These are phyloP conservation scores for Cheilosia grossa DNA, from an alignment of 2,888 invertebrate species.

Conservation along the genomic window DNA sequence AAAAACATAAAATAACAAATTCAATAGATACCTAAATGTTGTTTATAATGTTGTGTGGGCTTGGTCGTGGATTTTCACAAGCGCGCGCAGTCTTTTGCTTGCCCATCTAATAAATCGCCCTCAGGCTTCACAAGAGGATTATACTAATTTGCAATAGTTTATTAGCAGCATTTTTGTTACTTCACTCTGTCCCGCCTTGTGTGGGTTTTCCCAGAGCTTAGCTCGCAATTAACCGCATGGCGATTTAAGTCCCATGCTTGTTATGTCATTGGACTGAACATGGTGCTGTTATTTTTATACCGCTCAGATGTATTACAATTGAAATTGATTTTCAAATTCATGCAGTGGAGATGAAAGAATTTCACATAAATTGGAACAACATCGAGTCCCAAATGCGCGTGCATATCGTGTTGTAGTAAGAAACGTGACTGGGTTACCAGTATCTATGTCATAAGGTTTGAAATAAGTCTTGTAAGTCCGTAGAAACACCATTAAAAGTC, in stretches of 20 bases:
- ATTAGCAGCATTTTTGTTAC: background rate
- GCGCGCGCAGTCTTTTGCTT: background rate
- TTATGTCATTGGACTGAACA: background rate
- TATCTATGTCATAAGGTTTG: too few species aligned
- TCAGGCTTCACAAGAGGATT: background rate
- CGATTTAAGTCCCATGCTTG: background rate
- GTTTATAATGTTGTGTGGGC: too few species aligned
- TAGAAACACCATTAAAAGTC: too few species aligned
- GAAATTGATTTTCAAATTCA: background rate
- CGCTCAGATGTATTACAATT: background rate
- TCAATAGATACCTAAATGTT: too few species aligned
- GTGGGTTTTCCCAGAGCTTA: background rate
- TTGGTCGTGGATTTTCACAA: too few species aligned
- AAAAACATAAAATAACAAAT: too few species aligned
- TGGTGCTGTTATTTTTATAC: background rate
- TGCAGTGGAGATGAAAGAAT: too few species aligned
- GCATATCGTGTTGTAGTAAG: too few species aligned
- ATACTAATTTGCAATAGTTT: slow-evolving; percentile 6
- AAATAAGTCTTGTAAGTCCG: too few species aligned
- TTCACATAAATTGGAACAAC: too few species aligned
- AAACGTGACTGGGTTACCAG: too few species aligned
- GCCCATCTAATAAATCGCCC: background rate
- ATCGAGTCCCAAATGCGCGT: too few species aligned
- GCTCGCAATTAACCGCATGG: background rate
- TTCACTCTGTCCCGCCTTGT: background rate